Evolutionary conservation across 2,113 vertebrate species (phyloP).

Genomic region (Bubo bubo): DNA sequence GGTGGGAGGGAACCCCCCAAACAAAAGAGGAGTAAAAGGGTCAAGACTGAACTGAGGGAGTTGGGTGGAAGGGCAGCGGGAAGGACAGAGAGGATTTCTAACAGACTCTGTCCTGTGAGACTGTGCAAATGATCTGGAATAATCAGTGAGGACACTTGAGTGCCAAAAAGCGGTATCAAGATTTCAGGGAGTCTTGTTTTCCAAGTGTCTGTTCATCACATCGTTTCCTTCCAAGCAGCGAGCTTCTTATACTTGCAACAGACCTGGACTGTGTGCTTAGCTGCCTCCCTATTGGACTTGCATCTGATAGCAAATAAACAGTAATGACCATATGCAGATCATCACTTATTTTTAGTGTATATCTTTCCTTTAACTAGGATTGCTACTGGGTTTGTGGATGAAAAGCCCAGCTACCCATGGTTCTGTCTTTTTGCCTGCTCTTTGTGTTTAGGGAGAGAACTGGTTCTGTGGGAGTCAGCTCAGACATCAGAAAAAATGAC

Average conservation of each 20-base stretch:
- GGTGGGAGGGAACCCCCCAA: neutral
- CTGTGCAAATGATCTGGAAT: neutral
- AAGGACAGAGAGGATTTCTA: neutral
- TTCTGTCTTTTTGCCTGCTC: neutral
- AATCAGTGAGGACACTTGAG: neutral
- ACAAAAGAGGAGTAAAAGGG: neutral
- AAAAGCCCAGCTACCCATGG: neutral
- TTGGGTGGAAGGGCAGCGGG: neutral
- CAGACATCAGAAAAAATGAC: conserved; percentile 36
- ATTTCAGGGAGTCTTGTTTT: neutral
- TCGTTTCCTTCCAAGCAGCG: fast-evolving
- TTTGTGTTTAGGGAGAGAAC: neutral
- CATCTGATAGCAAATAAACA: neutral
- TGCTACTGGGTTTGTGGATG: neutral
- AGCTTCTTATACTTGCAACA: neutral
- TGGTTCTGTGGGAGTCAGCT: conserved; percentile 5
- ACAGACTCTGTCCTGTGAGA: neutral
- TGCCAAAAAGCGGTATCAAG: neutral
- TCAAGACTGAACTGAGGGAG: neutral
- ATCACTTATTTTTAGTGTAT: neutral
- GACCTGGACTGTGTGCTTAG: neutral
- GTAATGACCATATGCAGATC: neutral
- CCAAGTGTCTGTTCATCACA: neutral
- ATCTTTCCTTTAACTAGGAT: neutral
- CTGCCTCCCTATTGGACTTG: neutral